Evolutionary conservation across 2,888 invertebrate species (phyloP), one percentile per base, ranked within the genome.

Genomic region (Ptychoptera albimana): DNA sequence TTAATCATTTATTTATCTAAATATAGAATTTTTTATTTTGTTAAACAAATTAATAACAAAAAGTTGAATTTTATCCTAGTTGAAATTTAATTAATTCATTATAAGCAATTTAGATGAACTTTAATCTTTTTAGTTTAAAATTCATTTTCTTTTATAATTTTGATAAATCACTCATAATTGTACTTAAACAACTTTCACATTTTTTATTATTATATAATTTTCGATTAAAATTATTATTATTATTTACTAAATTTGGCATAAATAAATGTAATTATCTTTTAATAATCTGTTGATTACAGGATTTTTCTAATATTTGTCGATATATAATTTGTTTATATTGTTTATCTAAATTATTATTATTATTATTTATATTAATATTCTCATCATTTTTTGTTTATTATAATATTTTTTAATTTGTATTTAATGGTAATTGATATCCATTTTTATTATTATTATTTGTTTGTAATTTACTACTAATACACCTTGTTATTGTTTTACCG

Each of bases 231-330:
- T n/a, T n/a, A n/a, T n/a, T 41, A 15, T 16, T 51, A 51, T 68
- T 69, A 54, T 75, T 77, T 44, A 74, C 72, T 50, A 77, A 62
- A 57, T 74, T 67, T 0, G 82, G 82, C 71, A 82, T 77, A 55
- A 82, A 82, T 48, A 82, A 81, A 57, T 82, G 82, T 31, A 82
- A 67, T 56, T 85, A 82, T 50, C 75, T 71, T 54, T 75, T 75
- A 8, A 65, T 55, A 48, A 65, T 57, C 43, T 64, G 66, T 12
- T 56, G 57, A 48, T 66, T 67, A 35, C 63, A 60, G 47, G 56
- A 60, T 4, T 55, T 63, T 50, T 65, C 62, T 54, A 64, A 54
- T 48, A 66, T 64, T 49, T 64, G 60, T 43, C 59, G 59, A 48
- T 61, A 57, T 31, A 66, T 66, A 10, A 66, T 59, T 43, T 53